Percentiles rank a stretch among this genome's conserved stretches.
Evolutionary conservation across 2,113 vertebrate species (phyloP).

Genomic region (Erythrolamprus reginae): DNA sequence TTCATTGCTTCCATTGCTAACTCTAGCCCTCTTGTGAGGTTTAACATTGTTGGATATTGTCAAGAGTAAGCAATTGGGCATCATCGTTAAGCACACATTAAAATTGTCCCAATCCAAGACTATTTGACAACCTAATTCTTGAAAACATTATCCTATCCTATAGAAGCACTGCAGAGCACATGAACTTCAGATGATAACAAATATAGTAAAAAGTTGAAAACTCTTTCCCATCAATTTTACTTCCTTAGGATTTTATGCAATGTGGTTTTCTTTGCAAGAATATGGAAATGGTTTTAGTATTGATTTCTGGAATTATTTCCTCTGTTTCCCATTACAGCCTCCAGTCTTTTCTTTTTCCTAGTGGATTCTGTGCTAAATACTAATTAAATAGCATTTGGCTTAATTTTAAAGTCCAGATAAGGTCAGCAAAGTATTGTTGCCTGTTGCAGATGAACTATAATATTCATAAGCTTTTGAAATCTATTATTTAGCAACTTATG

Average conservation of each 20-base stretch:
- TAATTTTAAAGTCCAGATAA: not conserved
- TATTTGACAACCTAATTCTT: not conserved
- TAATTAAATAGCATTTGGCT: not conserved
- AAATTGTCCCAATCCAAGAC: not conserved
- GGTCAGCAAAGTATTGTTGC: not conserved
- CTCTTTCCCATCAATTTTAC: not conserved
- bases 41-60: not conserved
- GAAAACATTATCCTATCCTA: not conserved
- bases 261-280: not conserved
- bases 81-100: not conserved
- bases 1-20: not conserved
- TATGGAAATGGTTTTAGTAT: not conserved
- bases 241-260: not conserved
- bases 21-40: not conserved
- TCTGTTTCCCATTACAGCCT: not conserved
- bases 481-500: not conserved
- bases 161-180: not conserved
- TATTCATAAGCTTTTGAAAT: not conserved
- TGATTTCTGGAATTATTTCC: not conserved
- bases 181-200: not conserved
- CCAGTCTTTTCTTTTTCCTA: not conserved
- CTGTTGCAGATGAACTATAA: not conserved
- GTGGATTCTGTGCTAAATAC: not conserved
- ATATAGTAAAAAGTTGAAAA: not conserved
- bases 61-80: not conserved